Evolutionary conservation across 2,888 invertebrate genomes (phyloP), one percentile per base, ranked within the genome.

Genomic region (Tryphoninae sp.): DNA sequence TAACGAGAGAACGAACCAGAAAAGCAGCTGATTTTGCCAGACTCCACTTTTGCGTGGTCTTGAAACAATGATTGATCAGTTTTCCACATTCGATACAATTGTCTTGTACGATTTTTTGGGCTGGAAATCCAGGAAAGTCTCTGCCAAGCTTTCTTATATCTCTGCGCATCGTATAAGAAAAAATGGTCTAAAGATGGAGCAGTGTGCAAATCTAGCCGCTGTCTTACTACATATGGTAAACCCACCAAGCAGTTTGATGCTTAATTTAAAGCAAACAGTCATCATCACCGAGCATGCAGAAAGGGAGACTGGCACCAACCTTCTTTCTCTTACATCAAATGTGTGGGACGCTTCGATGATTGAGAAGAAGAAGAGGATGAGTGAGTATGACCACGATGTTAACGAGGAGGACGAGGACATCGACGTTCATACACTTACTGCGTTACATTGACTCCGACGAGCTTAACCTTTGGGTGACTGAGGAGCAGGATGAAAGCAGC

Each of bases 361-460:
- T 33, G 33, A 6, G 33, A 33, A 33, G 33, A 33, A 33, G 33
- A 33, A 6, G 1, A 33, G 26, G 26, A 33, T 6, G 26, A 33
- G 6, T 33, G 33, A 33, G 33, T 33, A 33, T 33, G 4, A 33
- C 33, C 7, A 6, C 33, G 33, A 33, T 0, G 6, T 3, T 26
- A 26, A 33, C 4, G 33, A 33, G 6, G 33, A 33, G 6, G 33
- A 33, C 33, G 33, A 33, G 6, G 33, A 33, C 33, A 7, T 6
- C 6, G 33, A 6, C 13, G 13, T 45, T 13, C 13, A 0, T 45
- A 45, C 2, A 88, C 91, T 89, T 90, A 95, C 95, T 94, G 94
- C 89, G 94, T 94, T 61, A 95, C 94, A 87, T 94, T 95, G 53
- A 95, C 93, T 26, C 95, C 95, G 85, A 94, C 94, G 59, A 95